These are phyloP conservation scores for Holacanthella duospinosa DNA, from an alignment of 2,888 invertebrate genomes.

Conservation along the genomic window DNA sequence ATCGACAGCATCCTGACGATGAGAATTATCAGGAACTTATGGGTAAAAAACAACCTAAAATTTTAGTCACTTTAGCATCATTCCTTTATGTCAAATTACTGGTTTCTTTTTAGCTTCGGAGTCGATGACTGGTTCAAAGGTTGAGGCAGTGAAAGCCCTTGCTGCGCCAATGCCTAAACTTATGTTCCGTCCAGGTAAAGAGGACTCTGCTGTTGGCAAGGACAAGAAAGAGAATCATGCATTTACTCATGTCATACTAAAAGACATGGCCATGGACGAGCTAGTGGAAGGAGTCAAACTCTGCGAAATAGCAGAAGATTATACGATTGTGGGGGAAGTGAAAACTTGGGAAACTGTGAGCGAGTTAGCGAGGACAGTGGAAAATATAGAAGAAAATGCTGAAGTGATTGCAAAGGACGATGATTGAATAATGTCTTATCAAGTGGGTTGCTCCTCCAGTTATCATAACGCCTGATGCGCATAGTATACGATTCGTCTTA, in stretches of 20 bases:
- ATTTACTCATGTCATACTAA: too few species aligned
- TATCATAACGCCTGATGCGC: too few species aligned
- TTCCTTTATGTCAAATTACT: neutral
- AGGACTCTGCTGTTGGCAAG: neutral
- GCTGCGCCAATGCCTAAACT: neutral
- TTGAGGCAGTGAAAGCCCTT: neutral
- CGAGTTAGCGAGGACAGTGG: neutral
- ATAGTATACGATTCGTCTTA: too few species aligned
- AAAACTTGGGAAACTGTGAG: neutral
- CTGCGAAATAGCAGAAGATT: too few species aligned
- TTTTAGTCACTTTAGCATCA: neutral
- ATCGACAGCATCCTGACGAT: conserved; percentile 23
- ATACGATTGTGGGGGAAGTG: neutral
- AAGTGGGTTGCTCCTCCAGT: too few species aligned
- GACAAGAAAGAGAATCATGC: neutral
- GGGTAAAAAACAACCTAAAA: neutral
- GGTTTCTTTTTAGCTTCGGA: neutral
- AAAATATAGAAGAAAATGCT: too few species aligned
- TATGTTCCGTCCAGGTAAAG: neutral
- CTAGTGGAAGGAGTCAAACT: too few species aligned
- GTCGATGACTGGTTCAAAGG: neutral
- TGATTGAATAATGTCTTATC: too few species aligned
- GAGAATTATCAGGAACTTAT: neutral
- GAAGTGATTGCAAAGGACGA: too few species aligned
- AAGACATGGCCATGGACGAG: too few species aligned